phyloP scores from a whole-genome alignment of 2,113 vertebrate genomes.

The Vombatus ursinus region DNA sequence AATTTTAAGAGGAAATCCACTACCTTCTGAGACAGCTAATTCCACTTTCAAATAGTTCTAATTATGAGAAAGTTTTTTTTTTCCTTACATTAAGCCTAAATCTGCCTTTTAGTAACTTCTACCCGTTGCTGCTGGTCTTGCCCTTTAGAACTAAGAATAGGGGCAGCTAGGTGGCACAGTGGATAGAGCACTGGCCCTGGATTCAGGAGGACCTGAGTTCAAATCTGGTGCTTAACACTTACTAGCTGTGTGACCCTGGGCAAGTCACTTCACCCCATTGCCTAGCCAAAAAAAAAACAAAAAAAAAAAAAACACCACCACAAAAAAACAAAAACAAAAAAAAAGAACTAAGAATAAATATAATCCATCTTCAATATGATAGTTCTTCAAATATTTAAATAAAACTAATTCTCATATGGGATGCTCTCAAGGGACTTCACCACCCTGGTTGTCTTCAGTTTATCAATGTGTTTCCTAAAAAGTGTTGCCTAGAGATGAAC shows the following conservation, averaged over 20 bases:
- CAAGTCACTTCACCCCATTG: too few species aligned
- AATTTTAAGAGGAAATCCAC: not conserved
- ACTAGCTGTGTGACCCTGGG: too few species aligned
- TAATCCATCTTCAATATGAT: not conserved
- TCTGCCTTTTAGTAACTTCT: not conserved
- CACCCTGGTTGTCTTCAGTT: not conserved
- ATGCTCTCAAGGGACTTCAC: not conserved
- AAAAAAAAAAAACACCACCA: too few species aligned
- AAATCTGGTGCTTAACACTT: too few species aligned
- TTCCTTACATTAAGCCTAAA: not conserved
- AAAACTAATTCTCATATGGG: not conserved
- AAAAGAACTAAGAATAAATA: not conserved
- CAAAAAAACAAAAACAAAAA: too few species aligned
- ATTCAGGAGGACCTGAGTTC: too few species aligned
- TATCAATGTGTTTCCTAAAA: not conserved
- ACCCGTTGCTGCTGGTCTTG: not conserved
- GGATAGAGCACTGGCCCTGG: too few species aligned
- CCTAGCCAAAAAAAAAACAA: too few species aligned
- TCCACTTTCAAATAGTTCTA: not conserved
- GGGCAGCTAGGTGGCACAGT: too few species aligned
- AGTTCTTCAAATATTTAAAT: not conserved
- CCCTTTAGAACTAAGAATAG: not conserved
- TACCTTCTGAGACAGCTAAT: not conserved
- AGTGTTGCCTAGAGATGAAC: not conserved
- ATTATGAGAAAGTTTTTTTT: not conserved